Evolutionary conservation across 2,797 vertebrate species (phyloP).

Genomic region (Dallia pectoralis): DNA sequence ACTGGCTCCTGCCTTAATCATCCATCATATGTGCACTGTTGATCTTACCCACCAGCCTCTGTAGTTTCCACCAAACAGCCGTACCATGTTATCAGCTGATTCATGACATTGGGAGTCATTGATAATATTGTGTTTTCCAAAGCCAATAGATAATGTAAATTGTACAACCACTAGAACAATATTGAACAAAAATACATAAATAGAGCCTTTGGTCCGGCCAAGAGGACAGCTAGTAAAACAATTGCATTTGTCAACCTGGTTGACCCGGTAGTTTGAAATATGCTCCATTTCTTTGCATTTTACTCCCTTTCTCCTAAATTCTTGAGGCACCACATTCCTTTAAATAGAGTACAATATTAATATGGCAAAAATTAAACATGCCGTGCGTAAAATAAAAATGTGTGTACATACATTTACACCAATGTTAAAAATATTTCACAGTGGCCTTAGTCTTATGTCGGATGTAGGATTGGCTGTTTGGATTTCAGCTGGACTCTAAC

Average conservation of each 20-base stretch:
- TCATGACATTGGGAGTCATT: not conserved
- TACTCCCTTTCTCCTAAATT: not conserved
- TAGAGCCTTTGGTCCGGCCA: not conserved
- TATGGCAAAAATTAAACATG: not conserved
- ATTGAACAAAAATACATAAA: not conserved
- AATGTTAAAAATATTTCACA: not conserved
- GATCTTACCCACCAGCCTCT: not conserved
- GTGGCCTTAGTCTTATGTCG: not conserved
- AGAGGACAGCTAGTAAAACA: not conserved
- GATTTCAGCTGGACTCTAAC: not conserved
- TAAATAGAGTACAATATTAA: not conserved
- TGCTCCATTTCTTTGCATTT: not conserved
- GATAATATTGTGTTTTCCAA: slow-evolving; percentile 2
- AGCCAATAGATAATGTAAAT: not conserved
- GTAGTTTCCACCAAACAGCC: not conserved
- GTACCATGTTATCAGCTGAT: not conserved
- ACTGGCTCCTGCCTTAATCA: slow-evolving; percentile 32
- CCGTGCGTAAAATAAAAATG: not conserved
- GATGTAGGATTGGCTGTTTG: slow-evolving; percentile 4
- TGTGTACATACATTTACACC: not conserved
- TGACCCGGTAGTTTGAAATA: not conserved
- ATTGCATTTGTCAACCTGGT: not conserved
- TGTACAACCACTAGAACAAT: not conserved
- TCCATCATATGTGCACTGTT: slow-evolving; percentile 36
- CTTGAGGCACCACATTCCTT: not conserved